These are phyloP conservation scores for Ardeotis arabs DNA, from an alignment of 2,113 vertebrate species.

Conservation along the genomic window DNA sequence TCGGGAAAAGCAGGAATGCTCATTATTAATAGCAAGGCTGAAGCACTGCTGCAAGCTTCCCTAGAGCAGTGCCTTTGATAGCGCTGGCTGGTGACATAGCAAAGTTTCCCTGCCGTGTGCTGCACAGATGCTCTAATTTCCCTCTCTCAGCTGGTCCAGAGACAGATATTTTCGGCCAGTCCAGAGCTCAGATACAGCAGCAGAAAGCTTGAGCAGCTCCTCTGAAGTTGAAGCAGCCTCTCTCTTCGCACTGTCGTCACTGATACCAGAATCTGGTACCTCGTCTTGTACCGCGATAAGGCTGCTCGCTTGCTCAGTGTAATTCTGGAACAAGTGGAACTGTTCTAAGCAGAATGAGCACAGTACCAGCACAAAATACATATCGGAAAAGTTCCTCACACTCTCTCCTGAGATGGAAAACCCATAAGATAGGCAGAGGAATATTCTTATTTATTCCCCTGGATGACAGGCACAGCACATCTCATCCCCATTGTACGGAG, in stretches of 20 bases:
- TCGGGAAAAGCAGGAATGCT: not conserved
- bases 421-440: not conserved
- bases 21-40: not conserved
- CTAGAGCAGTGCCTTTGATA: not conserved
- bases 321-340: not conserved
- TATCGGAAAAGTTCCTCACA: not conserved
- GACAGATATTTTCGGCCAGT: not conserved
- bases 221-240: not conserved
- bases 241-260: not conserved
- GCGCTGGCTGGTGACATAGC: not conserved
- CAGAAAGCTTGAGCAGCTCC: not conserved
- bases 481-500: not conserved
- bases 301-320: not conserved
- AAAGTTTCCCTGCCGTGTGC: not conserved
- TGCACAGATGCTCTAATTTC: slow-evolving; percentile 19
- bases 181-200: not conserved
- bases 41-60: not conserved
- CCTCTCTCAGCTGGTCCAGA: not conserved
- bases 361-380: not conserved
- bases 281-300: not conserved
- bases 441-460: not conserved
- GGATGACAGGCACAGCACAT: not conserved
- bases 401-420: not conserved
- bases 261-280: not conserved
- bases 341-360: not conserved